Base-by-base conservation (phyloP, 1,140 invertebrate genomes). In the Zophobas atratus region DNA sequence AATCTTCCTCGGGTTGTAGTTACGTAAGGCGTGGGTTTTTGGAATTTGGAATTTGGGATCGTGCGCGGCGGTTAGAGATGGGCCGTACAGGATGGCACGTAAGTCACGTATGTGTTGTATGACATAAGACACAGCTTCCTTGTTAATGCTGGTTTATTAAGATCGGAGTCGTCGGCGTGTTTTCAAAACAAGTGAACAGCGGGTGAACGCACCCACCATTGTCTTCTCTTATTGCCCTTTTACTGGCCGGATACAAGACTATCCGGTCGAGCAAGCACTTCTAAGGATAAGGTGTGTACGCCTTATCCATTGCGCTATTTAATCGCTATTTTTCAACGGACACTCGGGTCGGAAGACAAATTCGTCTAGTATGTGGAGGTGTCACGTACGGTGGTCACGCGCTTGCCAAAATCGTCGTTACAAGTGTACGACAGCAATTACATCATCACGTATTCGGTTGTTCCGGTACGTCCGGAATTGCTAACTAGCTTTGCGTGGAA, bases 191-290 rank as follows among this genome's bases (percentile, higher is more conserved):
- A 70, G 63, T 70, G 63, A 70, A 46, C 63, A 70, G 63, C 70
- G 70, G 70, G 70, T 72, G 70, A 72, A 72, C 71, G 71, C 71
- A 73, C 71, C 71, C 71, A 55, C 71, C 49, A 73, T 73, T 73
- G 71, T 73, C 51, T 73, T 73, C 49, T 73, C 49, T 73, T 73
- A 43, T 55, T 73, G 70, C 70, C 70, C 70, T 73, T 73, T 73
- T 53, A 73, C 70, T 73, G 33, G 70, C 70, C 70, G 70, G 70
- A 73, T 73, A 73, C 49, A 55, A 73, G 71, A 73, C 55, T 73
- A 73, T 73, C 71, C 71, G 71, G 71, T 73, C 71, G 49, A 56
- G 55, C 71, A 55, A 73, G 41, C 71, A 73, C 49, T 72, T 51
- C 70, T 48, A 33, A 67, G 60, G 60, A 67, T 56, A 55, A 73